A percentile compares a stretch with the other conserved stretches of the same genome.
These are phyloP conservation scores for Macroramphosus scolopax DNA, from an alignment of 2,797 vertebrate genomes.

Conservation along the genomic window DNA sequence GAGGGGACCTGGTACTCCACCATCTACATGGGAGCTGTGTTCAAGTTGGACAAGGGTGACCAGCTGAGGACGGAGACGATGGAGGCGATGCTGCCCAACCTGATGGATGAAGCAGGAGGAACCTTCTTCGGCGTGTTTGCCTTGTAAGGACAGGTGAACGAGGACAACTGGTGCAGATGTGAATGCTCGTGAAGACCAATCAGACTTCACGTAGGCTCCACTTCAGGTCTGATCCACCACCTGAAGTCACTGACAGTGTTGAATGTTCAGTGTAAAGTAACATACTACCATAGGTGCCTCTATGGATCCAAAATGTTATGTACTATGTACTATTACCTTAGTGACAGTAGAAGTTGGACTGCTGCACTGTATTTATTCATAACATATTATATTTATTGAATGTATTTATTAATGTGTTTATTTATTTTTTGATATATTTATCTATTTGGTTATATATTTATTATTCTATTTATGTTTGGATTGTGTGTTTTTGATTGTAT, in stretches of 20 bases:
- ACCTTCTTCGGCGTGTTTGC: conserved; percentile 79
- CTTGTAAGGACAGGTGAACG: conserved; percentile 63
- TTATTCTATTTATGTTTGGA: too few species aligned
- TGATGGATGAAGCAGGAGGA: conserved; percentile 51
- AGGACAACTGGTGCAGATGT: too few species aligned
- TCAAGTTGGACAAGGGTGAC: conserved; percentile 59
- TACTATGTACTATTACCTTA: conserved; percentile 7
- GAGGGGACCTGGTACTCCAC: conserved; percentile 47
- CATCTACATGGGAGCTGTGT: conserved; percentile 75
- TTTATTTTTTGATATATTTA: background rate
- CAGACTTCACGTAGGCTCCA: too few species aligned
- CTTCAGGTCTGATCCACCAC: too few species aligned
- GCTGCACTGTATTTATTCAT: background rate
- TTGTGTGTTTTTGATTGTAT: too few species aligned
- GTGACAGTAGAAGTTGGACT: too few species aligned
- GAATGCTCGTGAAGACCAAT: background rate
- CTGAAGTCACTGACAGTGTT: too few species aligned
- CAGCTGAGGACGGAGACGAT: conserved; percentile 49
- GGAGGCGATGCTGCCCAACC: conserved; percentile 6
- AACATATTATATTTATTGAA: background rate
- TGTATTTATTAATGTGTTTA: conserved; percentile 6
- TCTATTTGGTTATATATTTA: background rate
- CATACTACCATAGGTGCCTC: too few species aligned
- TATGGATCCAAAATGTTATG: background rate
- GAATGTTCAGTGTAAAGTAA: too few species aligned